Base-by-base conservation (phyloP, 2,113 vertebrate genomes). In the Odobenus rosmarus region DNA sequence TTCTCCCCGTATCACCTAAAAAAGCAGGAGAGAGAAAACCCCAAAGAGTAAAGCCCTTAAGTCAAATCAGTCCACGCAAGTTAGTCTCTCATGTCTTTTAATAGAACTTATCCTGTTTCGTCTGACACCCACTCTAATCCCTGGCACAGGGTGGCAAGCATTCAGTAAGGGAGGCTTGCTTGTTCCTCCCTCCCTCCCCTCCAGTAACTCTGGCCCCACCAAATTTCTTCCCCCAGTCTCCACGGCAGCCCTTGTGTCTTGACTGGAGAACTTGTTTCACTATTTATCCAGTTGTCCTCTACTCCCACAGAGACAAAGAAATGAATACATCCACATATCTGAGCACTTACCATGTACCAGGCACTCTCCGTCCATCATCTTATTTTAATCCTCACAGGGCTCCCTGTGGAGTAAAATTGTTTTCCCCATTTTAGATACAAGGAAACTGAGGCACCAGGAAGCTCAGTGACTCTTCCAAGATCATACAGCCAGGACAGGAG, bases 1-100 rank as follows among this genome's bases (percentile, higher is more conserved):
- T 90, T 95, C 42, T 97, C 55, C 31, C 15, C 62, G 16, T 21
- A 39, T 95, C 92, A 96, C 76, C 85, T 61, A 79, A 90, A 97
- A 88, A 93, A 26, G 9, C n/a, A 96, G 62, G 57, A 62, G 77
- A 80, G 18, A 72, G 59, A 62, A 81, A 74, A n/a, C 5, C 12
- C 31, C 14, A 62, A 49, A 93, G 13, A 93, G 64, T 15, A 69
- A 77, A 62, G 10, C 72, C 79, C 79, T 94, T 90, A 88, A 76
- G 49, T 89, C 67, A 81, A 64, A 90, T 4, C 18, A 93, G 72
- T 89, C 14, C 28, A 3, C 46, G n/a, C 21, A 59, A 72, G 61
- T 84, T 88, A 49, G 24, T 59, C 4, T 91, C 42, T 46, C 28
- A 5, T 11, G 53, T 83, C 76, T 96, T 57, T n/a, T 59, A 74